Percentiles rank a stretch among this genome's conserved stretches.
phyloP scores from a whole-genome alignment of 2,888 invertebrate species.

The Ormyrus thymus region DNA sequence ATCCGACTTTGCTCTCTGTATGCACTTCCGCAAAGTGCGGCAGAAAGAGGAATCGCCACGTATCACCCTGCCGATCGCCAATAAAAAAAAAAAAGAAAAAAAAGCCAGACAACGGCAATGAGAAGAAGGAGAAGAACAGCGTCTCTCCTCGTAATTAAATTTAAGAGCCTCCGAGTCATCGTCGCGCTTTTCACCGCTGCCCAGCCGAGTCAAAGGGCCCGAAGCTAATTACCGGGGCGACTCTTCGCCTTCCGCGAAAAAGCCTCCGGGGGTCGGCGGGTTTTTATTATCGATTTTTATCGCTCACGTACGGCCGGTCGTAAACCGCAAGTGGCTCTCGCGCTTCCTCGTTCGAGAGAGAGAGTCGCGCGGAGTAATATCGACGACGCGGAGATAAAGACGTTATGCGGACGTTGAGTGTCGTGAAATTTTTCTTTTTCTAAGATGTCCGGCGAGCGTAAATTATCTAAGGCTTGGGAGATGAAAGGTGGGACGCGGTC shows the following conservation, averaged over 20 bases:
- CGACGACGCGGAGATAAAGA: not conserved
- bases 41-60: too few species aligned
- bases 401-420: not conserved
- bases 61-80: too few species aligned
- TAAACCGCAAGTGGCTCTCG: slow-evolving; percentile 23
- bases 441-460: not conserved
- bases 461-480: not conserved
- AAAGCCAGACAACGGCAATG: too few species aligned
- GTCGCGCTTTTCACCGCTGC: not conserved
- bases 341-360: not conserved
- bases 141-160: slow-evolving; percentile 27
- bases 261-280: not conserved
- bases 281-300: slow-evolving; percentile 49
- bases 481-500: too few species aligned
- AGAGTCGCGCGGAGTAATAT: not conserved
- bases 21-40: too few species aligned
- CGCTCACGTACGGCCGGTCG: slow-evolving; percentile 6
- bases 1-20: too few species aligned
- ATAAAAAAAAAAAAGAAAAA: too few species aligned
- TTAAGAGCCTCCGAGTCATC: slow-evolving; percentile 23
- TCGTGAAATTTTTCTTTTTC: slow-evolving; percentile 7
- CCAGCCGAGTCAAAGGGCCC: not conserved
- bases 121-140: too few species aligned
- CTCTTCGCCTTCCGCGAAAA: not conserved
- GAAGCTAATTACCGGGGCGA: slow-evolving; percentile 18